Conservation (phyloP, 92 coral and sea anemone genomes). For the Heteractis magnifica region DNA sequence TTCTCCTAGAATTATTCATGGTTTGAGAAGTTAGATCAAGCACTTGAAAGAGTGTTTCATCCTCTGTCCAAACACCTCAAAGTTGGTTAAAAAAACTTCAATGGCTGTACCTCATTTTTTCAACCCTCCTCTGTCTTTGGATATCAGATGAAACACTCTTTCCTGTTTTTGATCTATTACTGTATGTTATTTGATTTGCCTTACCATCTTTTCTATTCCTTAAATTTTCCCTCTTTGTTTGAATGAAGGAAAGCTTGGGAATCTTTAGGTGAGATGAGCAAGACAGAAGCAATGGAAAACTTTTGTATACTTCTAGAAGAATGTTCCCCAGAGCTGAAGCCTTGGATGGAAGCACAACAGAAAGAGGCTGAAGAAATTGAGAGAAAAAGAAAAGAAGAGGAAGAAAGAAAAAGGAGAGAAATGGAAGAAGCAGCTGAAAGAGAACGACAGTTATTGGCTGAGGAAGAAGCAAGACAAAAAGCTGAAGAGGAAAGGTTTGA, state of each 20-base stretch:
- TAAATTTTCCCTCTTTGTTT: not conserved
- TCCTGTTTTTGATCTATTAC: not conserved
- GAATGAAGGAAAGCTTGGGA: slow-evolving; percentile 92
- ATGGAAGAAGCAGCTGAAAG: slow-evolving; percentile 88
- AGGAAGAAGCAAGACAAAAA: slow-evolving; percentile 67
- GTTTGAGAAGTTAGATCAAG: too few relatives aligned
- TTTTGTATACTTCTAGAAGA: slow-evolving; percentile 85
- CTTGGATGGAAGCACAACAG: slow-evolving; percentile 97
- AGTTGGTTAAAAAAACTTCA: too few relatives aligned
- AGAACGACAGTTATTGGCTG: slow-evolving; percentile 79
- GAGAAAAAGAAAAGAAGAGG: slow-evolving; percentile 78
- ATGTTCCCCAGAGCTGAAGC: slow-evolving; percentile 86
- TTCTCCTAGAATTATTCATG: too few relatives aligned
- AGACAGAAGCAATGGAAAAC: slow-evolving; percentile 91
- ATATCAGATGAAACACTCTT: not conserved
- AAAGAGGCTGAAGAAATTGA: slow-evolving; percentile 80
- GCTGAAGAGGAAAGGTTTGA: slow-evolving; percentile 77
- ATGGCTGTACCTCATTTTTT: not conserved
- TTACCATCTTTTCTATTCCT: not conserved
- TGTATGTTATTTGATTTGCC: not conserved
- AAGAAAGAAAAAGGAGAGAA: slow-evolving; percentile 62
- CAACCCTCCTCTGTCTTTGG: not conserved
- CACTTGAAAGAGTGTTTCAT: too few relatives aligned
- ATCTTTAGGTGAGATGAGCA: slow-evolving; percentile 82
- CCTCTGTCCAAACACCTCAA: too few relatives aligned